Percentiles rank a stretch among this genome's conserved stretches.
These are phyloP conservation scores for Cercopithecus mona DNA, from an alignment of 2,113 vertebrate genomes.

Conservation along the genomic window DNA sequence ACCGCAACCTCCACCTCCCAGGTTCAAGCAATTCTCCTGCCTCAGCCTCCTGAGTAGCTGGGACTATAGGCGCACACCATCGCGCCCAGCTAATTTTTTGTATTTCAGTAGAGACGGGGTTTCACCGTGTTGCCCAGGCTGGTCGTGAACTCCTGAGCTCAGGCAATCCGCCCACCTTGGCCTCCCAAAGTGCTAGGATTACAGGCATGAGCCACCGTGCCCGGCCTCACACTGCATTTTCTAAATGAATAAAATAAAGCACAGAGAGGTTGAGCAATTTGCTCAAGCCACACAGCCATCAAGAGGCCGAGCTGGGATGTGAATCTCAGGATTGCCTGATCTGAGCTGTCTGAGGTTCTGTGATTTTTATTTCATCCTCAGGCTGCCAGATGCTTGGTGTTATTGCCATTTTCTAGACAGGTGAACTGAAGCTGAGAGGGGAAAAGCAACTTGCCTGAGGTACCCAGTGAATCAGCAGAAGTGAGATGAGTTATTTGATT, in stretches of 20 bases:
- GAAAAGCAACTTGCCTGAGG: not conserved
- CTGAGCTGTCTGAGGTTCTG: not conserved
- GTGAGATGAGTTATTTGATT: not conserved
- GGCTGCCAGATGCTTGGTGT: too few species aligned
- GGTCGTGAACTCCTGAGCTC: not conserved
- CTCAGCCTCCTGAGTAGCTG: not conserved
- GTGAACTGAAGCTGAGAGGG: not conserved
- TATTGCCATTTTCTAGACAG: not conserved
- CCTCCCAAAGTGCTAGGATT: not conserved
- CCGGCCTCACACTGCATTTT: not conserved
- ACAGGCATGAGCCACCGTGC: not conserved
- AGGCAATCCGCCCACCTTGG: not conserved
- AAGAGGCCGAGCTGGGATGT: not conserved
- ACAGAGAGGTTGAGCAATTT: not conserved
- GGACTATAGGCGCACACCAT: not conserved
- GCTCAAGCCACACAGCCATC: not conserved
- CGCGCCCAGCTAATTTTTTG: not conserved
- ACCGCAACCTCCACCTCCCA: too few species aligned
- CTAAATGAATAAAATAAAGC: not conserved
- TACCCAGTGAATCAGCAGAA: not conserved
- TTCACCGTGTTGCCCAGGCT: not conserved
- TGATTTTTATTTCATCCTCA: not conserved
- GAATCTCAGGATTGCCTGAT: not conserved
- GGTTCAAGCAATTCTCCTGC: too few species aligned
- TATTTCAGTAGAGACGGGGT: too few species aligned